Conservation (phyloP, 2,888 invertebrate species). For the Megalurothrips usitatus region DNA sequence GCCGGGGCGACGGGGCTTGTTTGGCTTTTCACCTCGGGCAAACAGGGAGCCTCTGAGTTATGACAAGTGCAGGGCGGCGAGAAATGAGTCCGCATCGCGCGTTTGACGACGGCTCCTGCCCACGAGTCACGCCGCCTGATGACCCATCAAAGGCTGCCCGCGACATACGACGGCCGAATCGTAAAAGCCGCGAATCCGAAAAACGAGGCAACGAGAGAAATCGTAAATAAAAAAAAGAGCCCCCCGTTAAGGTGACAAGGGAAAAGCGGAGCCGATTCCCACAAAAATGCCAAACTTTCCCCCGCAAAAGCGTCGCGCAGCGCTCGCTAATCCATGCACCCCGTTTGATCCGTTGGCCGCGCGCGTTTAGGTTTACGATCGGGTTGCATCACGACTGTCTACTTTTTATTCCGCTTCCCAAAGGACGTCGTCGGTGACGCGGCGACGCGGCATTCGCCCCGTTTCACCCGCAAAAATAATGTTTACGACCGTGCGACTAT, state of each 20-base stretch:
- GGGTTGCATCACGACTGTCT: conserved; percentile 16
- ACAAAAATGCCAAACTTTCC: conserved; percentile 1
- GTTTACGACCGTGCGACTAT: conserved; percentile 22
- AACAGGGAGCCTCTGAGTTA: neutral
- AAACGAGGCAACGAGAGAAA: conserved; percentile 5
- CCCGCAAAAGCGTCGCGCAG: neutral
- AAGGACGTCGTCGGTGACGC: too few species aligned
- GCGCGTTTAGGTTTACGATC: conserved; percentile 12
- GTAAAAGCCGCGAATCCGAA: neutral
- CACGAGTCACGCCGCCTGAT: conserved; percentile 2
- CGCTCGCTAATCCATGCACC: conserved; percentile 20
- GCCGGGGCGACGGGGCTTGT: too few species aligned
- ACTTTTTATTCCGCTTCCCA: neutral
- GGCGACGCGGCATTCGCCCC: too few species aligned
- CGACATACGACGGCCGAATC: neutral
- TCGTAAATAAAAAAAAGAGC: too few species aligned
- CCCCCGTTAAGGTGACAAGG: neutral
- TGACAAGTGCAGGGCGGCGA: neutral
- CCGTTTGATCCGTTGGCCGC: neutral
- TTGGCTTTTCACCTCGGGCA: neutral
- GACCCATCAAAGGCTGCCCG: neutral
- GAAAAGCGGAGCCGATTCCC: neutral
- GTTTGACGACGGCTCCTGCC: neutral
- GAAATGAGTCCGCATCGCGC: neutral
- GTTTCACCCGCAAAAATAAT: conserved; percentile 12